Evolutionary conservation across 2,113 vertebrate species (phyloP).

Genomic region (Rhea americana): DNA sequence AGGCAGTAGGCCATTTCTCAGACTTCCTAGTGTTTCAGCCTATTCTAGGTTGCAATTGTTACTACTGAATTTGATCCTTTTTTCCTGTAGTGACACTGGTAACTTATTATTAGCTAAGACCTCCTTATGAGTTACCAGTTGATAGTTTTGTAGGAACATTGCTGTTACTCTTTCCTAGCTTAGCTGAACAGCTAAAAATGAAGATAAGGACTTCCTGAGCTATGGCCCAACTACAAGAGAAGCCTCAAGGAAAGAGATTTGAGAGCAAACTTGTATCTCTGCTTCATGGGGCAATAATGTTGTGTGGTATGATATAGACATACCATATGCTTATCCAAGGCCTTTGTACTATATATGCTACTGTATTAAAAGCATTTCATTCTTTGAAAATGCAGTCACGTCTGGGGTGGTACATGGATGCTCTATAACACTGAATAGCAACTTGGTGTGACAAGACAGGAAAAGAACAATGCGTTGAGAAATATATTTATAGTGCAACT

Average conservation of each 20-base stretch:
- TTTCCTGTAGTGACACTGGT: background rate
- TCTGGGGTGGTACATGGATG: background rate
- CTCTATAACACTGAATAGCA: background rate
- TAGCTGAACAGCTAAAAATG: background rate
- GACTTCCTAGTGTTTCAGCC: background rate
- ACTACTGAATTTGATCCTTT: background rate
- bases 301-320: background rate
- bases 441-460: background rate
- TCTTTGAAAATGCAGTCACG: conserved; percentile 45
- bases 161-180: background rate
- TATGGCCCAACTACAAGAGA: background rate
- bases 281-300: background rate
- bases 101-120: background rate
- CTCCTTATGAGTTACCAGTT: background rate
- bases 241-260: background rate
- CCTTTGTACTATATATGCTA: conserved; percentile 26
- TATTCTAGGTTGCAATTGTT: background rate
- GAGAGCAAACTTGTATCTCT: background rate
- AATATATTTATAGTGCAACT: conserved; percentile 18
- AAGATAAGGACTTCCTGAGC: background rate
- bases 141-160: background rate
- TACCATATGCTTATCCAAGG: background rate
- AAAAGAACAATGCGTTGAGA: background rate
- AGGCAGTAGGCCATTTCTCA: background rate
- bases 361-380: conserved; percentile 33